A percentile compares a stretch with the other conserved stretches of the same genome.
These are phyloP conservation scores for Sinocyclocheilus rhinocerous DNA, from an alignment of 2,113 vertebrate genomes.

Conservation along the genomic window DNA sequence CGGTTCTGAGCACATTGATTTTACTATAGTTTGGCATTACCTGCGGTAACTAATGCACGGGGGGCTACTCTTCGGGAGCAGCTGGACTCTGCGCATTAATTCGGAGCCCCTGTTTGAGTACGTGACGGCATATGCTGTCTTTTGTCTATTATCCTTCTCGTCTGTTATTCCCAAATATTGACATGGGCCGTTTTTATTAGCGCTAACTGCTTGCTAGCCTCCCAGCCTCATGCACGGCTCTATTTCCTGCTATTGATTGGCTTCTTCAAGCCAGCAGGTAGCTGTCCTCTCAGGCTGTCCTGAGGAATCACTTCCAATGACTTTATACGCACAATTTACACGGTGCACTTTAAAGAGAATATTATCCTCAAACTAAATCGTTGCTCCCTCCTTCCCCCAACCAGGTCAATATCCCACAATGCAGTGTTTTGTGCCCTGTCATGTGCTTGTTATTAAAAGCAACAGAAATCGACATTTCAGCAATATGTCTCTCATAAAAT, in stretches of 20 bases:
- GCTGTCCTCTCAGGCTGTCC: constrained; percentile 83
- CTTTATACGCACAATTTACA: constrained; percentile 91
- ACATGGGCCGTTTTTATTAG: constrained; percentile 90
- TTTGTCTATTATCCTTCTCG: constrained; percentile 87
- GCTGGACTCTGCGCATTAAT: constrained; percentile 84
- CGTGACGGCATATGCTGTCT: constrained; percentile 80
- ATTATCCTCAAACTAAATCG: constrained; percentile 80
- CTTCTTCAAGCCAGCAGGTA: constrained; percentile 90
- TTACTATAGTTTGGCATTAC: constrained; percentile 77
- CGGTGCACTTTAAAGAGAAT: constrained; percentile 91
- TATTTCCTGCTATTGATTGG: constrained; percentile 92
- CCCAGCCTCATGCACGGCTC: constrained; percentile 84
- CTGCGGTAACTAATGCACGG: constrained; percentile 83
- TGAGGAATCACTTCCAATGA: constrained; percentile 90
- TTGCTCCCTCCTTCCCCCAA: neutral
- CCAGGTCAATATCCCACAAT: constrained; percentile 84
- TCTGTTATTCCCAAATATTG: constrained; percentile 94
- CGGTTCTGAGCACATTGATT: constrained; percentile 60
- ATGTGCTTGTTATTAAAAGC: constrained; percentile 71
- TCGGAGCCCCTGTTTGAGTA: constrained; percentile 81
- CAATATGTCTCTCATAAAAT: constrained; percentile 38
- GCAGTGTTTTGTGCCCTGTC: constrained; percentile 65
- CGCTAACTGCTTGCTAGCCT: constrained; percentile 86
- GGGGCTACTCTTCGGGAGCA: constrained; percentile 82
- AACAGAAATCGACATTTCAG: constrained; percentile 40